Conservation (phyloP, 2,113 vertebrate genomes). For the Chunga burmeisteri region DNA sequence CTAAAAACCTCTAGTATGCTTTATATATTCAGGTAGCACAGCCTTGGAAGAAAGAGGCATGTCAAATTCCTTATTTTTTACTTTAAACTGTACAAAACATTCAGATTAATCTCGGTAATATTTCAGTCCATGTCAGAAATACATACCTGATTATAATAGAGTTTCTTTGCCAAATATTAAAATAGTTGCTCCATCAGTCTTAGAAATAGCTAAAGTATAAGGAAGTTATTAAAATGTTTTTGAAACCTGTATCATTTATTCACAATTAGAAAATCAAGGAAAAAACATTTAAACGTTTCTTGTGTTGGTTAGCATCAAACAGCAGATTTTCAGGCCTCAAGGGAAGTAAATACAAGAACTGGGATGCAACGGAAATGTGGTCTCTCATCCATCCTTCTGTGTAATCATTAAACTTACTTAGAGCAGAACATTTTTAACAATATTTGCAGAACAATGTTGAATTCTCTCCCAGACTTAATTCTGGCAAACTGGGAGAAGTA, state of each 20-base stretch:
- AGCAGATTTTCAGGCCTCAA: conserved; percentile 35
- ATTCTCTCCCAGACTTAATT: conserved; percentile 51
- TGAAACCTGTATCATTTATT: not conserved
- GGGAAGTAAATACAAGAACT: conserved; percentile 41
- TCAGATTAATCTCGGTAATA: not conserved
- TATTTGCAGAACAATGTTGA: conserved; percentile 56
- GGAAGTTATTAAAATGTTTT: not conserved
- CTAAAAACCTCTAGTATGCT: not conserved
- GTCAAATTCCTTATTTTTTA: not conserved
- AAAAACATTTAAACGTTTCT: not conserved
- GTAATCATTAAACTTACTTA: conserved; percentile 59
- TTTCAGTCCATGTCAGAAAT: not conserved
- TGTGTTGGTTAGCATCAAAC: conserved; percentile 6
- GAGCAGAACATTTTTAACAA: conserved; percentile 49
- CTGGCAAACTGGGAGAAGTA: conserved; percentile 56
- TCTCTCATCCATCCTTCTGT: conserved; percentile 48
- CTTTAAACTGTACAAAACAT: not conserved
- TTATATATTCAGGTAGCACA: not conserved
- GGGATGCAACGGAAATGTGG: conserved; percentile 47
- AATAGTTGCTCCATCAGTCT: not conserved
- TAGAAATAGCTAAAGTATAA: conserved; percentile 21
- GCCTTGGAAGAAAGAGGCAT: not conserved
- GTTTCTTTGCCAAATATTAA: not conserved
- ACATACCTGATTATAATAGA: not conserved
- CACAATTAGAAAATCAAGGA: not conserved